Evolutionary conservation across 1,140 invertebrate species (phyloP).

Genomic region (Leptinotarsa texana): DNA sequence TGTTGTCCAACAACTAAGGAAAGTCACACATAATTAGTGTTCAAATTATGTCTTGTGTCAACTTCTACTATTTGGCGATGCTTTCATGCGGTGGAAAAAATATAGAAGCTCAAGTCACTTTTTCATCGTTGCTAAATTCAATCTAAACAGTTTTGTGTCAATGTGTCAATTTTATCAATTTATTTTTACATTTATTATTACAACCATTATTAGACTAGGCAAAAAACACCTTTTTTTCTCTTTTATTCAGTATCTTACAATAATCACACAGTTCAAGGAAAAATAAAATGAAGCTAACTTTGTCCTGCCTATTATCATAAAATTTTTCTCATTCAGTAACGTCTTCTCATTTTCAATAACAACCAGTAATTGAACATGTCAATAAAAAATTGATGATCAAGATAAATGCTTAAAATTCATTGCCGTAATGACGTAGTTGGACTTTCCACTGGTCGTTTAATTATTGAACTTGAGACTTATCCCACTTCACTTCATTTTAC

Average conservation of each 20-base stretch:
- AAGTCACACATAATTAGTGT: no score
- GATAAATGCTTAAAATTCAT: not conserved
- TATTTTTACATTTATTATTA: not conserved
- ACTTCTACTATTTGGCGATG: no score
- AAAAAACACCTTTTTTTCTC: not conserved
- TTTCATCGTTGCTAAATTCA: no score
- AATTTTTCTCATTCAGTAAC: not conserved
- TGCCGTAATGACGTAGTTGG: not conserved
- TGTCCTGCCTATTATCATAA: not conserved
- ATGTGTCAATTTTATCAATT: not conserved
- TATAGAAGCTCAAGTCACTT: no score
- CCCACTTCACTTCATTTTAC: not conserved
- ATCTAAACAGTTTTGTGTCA: not conserved
- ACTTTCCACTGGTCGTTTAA: not conserved
- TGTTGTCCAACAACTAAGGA: no score
- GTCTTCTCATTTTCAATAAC: not conserved
- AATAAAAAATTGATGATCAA: not conserved
- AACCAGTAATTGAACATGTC: not conserved
- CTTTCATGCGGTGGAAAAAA: no score
- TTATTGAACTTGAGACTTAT: not conserved
- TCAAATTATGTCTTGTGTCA: no score
- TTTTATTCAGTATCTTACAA: not conserved
- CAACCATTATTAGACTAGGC: not conserved
- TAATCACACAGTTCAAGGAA: not conserved
- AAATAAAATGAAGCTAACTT: not conserved